Evolutionary conservation across 2,888 invertebrate genomes (phyloP).

Genomic region (Oligia strigilis): DNA sequence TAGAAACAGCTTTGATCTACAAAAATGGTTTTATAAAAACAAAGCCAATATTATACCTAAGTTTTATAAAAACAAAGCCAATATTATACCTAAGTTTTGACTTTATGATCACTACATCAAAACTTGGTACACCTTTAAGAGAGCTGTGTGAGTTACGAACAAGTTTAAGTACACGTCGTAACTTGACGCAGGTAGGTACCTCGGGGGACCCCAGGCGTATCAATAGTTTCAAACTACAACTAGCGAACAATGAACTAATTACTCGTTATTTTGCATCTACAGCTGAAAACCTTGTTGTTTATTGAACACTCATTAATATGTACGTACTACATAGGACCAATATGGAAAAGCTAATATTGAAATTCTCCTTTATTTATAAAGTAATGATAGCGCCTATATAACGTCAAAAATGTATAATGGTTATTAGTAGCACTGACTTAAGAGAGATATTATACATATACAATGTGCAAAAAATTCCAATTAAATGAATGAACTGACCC

Average conservation of each 20-base stretch:
- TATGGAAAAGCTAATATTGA: neutral
- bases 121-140: conserved; percentile 22
- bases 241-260: conserved; percentile 33
- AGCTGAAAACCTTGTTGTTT: neutral
- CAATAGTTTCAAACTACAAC: conserved; percentile 28
- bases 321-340: neutral
- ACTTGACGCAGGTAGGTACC: conserved; percentile 27
- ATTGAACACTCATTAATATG: neutral
- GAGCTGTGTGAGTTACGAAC: conserved; percentile 32
- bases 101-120: neutral
- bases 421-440: neutral
- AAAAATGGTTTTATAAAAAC: conserved; percentile 7
- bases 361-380: too few relatives aligned
- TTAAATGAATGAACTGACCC: neutral
- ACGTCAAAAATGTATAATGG: too few relatives aligned
- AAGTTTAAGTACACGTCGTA: conserved; percentile 38
- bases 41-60: neutral
- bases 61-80: conserved; percentile 2
- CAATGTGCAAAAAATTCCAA: neutral
- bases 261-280: neutral
- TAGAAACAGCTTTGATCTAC: conserved; percentile 6
- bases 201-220: conserved; percentile 12
- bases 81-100: neutral
- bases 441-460: neutral
- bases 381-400: too few relatives aligned